These are phyloP conservation scores for Mus caroli DNA, from an alignment of 2,797 vertebrate genomes.

Conservation along the genomic window DNA sequence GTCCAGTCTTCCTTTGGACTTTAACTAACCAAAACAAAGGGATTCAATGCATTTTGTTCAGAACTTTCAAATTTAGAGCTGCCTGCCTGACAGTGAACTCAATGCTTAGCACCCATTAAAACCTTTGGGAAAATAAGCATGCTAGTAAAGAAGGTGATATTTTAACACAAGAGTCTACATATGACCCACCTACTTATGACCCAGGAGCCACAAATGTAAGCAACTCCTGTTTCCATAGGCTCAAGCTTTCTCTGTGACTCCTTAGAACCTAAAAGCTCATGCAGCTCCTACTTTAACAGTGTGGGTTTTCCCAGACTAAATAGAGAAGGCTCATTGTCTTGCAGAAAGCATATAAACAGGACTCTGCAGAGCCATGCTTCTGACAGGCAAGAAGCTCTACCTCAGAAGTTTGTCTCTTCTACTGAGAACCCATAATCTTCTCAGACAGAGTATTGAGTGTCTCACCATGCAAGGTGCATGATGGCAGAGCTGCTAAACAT, in stretches of 20 bases:
- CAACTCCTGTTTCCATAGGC: not conserved
- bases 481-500: rapidly evolving
- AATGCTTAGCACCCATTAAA: constrained; percentile 22
- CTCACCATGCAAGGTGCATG: not conserved
- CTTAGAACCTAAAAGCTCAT: not conserved
- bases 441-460: not conserved
- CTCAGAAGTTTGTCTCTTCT: not conserved
- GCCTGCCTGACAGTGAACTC: not conserved
- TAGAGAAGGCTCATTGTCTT: not conserved
- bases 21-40: constrained; percentile 1
- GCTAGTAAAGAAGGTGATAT: not conserved
- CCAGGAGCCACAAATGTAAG: not conserved
- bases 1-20: not conserved
- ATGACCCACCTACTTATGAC: not conserved
- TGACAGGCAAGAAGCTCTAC: not conserved
- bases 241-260: not conserved
- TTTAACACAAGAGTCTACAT: not conserved
- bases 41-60: not conserved
- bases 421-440: not conserved
- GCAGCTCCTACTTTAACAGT: not conserved
- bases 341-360: not conserved
- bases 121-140: not conserved
- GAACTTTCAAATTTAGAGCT: not conserved
- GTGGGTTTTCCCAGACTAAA: not conserved
- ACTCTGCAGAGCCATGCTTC: not conserved